Base-by-base conservation (phyloP, 1,140 invertebrate species). In the Ericerus pela region DNA sequence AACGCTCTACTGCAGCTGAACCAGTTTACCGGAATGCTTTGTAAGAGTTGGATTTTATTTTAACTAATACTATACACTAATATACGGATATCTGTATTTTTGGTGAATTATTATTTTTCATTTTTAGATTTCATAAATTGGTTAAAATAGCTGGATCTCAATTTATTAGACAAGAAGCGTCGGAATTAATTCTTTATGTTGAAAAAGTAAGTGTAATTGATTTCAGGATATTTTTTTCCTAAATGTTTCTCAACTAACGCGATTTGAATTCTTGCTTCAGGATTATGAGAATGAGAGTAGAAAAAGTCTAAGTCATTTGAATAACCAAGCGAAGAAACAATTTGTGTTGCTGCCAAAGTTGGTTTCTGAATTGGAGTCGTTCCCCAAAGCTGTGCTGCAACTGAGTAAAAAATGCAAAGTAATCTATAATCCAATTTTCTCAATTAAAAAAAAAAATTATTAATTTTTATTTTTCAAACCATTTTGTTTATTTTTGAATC, bases 331-430 rank as follows among this genome's bases (percentile, higher is more conserved):
- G 14, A 59, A 56, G 29, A 62, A 61, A 53, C 62, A 62, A 52
- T 57, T 54, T 30, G 47, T 60, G 26, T 62, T 62, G 36, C 60
- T 64, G 36, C 63, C 63, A 0, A 59, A 55, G 18, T 33, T 64
- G 11, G 62, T 64, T 18, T 53, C 62, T n/a, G 63, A 64, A 47
- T 56, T 63, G 26, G 63, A 64, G 57, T 60, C 60, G 41, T 64
- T 64, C 38, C 58, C 58, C n/a, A 63, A 63, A 56, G 57, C 52
- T 28, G 60, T 64, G 0, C 60, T 58, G 11, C 55, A 60, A 18
- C 53, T 64, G 6, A 62, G 61, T 29, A 62, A 53, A 24, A 64
- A 61, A 53, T 62, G 59, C 57, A 64, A 64, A 57, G 62, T 62
- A 3, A n/a, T 47, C 5, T 16, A 38, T 38, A 5, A 38, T 14